Evolutionary conservation across 1,140 invertebrate genomes (phyloP), one percentile per base, ranked within the genome.

Genomic region (Akabosia matsudoensis): DNA sequence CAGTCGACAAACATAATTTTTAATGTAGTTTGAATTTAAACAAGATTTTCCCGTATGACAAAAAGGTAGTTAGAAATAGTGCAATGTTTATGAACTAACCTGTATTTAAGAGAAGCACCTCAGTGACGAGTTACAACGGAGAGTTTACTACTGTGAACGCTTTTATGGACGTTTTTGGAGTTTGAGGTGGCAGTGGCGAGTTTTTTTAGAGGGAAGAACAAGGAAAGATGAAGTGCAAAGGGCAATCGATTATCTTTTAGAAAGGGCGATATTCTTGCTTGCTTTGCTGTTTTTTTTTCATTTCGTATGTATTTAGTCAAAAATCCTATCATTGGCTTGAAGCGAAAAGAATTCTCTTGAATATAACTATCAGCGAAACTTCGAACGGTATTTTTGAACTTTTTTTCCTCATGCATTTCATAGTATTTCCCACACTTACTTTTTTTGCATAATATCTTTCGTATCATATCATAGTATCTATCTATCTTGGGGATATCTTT

Each of bases 191-290:
- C n/a, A n/a, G n/a, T n/a, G n/a, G n/a, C n/a, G n/a, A n/a, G n/a
- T n/a, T n/a, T 18, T 45, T 45, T 45, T 45, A 45, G n/a, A n/a
- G n/a, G n/a, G n/a, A n/a, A n/a, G 37, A 45, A 45, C 7, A 45
- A 45, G 37, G n/a, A 13, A 56, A 3, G 54, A 56, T 56, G 54
- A 22, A 56, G 54, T 56, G 54, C 54, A 56, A 56, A 56, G 54
- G 24, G 54, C 54, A 56, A 56, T 56, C 54, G 54, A 56, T 56
- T 56, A 56, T 56, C 54, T 56, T 45, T 45, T 56, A 56, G 54
- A n/a, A 56, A 56, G 24, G 7, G 37, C 37, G 37, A 45, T 45
- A 56, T 13, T 56, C 54, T 56, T 56, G 22, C 54, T 22, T 16
- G 10, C 54, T 24, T 56, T 56, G 54, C 22, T 56, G 4, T 56